Evolutionary conservation across 2,797 vertebrate genomes (phyloP).

Genomic region (Melanotaenia trifasciata): DNA sequence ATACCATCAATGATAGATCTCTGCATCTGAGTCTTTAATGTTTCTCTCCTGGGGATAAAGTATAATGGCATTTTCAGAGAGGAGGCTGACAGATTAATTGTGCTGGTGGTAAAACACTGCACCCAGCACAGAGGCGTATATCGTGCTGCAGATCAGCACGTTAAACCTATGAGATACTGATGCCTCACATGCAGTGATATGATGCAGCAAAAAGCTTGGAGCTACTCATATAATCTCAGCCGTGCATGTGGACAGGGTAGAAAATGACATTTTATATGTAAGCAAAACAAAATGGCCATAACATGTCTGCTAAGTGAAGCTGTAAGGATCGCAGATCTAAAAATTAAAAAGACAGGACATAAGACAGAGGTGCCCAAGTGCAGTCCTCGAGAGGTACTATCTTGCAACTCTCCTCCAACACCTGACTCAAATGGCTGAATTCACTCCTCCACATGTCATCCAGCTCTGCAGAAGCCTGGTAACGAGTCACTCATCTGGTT

Average conservation of each 20-base stretch:
- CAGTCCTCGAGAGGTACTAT: too few species aligned
- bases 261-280: slow-evolving; percentile 30
- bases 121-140: neutral
- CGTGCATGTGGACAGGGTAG: slow-evolving; percentile 12
- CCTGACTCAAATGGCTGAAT: neutral
- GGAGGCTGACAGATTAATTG: slow-evolving; percentile 38
- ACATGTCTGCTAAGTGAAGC: slow-evolving; percentile 17
- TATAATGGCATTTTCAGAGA: slow-evolving; percentile 36
- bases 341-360: neutral
- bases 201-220: slow-evolving; percentile 38
- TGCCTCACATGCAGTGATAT: slow-evolving; percentile 17
- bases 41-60: slow-evolving; percentile 19
- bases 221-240: slow-evolving; percentile 34
- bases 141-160: slow-evolving; percentile 9
- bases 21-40: slow-evolving; percentile 20
- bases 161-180: slow-evolving; percentile 2
- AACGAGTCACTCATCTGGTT: too few species aligned
- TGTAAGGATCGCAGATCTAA: slow-evolving; percentile 24
- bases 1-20: slow-evolving; percentile 42
- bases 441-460: too few species aligned
- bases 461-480: too few species aligned
- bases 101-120: slow-evolving; percentile 3
- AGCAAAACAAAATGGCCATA: slow-evolving; percentile 27
- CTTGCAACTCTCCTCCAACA: neutral
- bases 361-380: too few species aligned